Base-by-base conservation (phyloP, 2,888 invertebrate genomes). In the Phaedon cochleariae region DNA sequence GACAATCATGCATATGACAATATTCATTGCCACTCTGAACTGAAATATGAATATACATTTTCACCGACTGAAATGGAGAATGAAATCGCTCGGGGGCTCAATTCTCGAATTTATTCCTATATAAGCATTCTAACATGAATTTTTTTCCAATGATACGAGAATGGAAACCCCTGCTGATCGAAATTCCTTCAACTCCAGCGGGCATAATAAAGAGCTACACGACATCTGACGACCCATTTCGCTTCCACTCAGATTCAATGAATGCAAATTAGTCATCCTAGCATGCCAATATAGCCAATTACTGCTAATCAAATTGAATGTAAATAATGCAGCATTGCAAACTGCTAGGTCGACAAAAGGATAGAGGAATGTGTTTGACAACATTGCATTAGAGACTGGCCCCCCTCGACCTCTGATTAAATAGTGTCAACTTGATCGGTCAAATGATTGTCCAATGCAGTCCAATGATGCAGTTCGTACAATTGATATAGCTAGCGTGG, bases 371-470 rank as follows among this genome's bases (percentile, higher is more conserved):
- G 57, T 59, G 51, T 51, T 45, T 41, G 57, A 48, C 54, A 52
- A 53, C 63, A 54, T n/a, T 63, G 63, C 31, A 53, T 20, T 26
- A 31, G 34, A 10, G 15, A 57, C 34, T 53, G 12, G 64, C 55
- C 45, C 60, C 55, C 20, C 60, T 57, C 26, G 41, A 57, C 9
- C 57, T 57, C 26, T 48, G 12, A 18, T 53, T 69, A 59, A 71
- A 64, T 69, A 53, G 68, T 69, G 67, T 71, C 69, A 64, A 70
- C 51, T 69, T 31, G 20, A 52, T 57, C 60, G 64, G 68, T 67
- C 62, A 67, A 68, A 62, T 69, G 67, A 65, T 55, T 59, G 58
- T n/a, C 29, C 5, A 15, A n/a, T 6, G 3, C 15, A 41, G n/a
- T 41, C 7, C 7, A 3, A 26, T 26, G 26, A 5, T 26, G 7